These are phyloP conservation scores for Allygus modestus DNA, from an alignment of 2,888 invertebrate genomes.

Conservation along the genomic window DNA sequence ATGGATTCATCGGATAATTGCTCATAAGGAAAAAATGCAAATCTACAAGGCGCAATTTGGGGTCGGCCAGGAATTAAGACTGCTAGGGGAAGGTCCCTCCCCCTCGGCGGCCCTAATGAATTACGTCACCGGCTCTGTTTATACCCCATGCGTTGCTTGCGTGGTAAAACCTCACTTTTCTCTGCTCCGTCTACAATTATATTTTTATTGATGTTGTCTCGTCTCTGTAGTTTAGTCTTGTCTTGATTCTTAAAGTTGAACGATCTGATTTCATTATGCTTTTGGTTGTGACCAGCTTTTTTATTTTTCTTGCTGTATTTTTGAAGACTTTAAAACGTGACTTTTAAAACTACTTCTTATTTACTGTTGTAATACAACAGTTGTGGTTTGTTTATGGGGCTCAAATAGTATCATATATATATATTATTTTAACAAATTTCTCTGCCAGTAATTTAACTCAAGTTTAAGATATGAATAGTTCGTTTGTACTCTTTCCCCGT, in stretches of 20 bases:
- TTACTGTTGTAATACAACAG: too few species aligned
- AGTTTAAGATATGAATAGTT: too few species aligned
- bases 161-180: neutral
- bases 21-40: conserved; percentile 55
- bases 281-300: too few species aligned
- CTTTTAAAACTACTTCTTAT: too few species aligned
- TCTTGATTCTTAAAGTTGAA: conserved; percentile 3
- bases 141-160: conserved; percentile 30
- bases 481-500: too few species aligned
- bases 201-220: conserved; percentile 37
- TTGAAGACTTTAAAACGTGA: too few species aligned
- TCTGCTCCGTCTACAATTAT: conserved; percentile 21
- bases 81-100: neutral
- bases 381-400: too few species aligned
- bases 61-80: conserved; percentile 50
- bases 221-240: conserved; percentile 1
- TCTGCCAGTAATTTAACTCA: too few species aligned
- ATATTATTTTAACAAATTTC: too few species aligned
- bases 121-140: conserved; percentile 55
- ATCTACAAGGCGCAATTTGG: conserved; percentile 42
- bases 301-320: too few species aligned
- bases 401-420: too few species aligned
- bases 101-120: conserved; percentile 38
- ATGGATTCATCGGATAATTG: conserved; percentile 11
- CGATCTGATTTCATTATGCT: neutral